Percentiles rank a stretch among this genome's conserved stretches.
Evolutionary conservation across 2,888 invertebrate genomes (phyloP).

Genomic region (Coremacera marginata): DNA sequence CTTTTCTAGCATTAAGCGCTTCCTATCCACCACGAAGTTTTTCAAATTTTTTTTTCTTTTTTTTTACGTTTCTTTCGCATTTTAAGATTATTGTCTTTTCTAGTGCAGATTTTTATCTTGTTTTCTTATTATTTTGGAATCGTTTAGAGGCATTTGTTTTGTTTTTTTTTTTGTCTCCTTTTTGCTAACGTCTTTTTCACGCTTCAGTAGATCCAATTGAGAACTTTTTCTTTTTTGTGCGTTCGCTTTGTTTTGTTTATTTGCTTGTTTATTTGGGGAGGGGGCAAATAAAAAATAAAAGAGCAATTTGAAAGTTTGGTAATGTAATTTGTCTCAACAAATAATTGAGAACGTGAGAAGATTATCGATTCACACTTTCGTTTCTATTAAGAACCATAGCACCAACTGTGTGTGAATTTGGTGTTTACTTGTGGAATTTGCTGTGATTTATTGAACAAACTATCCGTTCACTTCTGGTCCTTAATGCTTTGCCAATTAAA

Average conservation of each 20-base stretch:
- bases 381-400: neutral
- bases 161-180: neutral
- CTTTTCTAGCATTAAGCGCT: no score
- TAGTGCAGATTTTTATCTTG: no score
- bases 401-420: neutral
- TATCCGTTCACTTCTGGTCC: conserved; percentile 3
- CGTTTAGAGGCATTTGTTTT: no score
- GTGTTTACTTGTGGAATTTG: neutral
- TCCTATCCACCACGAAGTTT: no score
- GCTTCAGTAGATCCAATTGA: neutral
- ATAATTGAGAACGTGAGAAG: conserved; percentile 53
- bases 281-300: neutral
- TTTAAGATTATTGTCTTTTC: no score
- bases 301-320: conserved; percentile 43
- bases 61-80: no score
- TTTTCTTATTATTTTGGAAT: no score
- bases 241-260: no score
- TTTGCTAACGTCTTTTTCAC: neutral
- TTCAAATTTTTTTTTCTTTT: no score
- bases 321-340: conserved; percentile 48
- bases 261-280: neutral
- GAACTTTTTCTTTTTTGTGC: neutral
- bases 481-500: neutral
- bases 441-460: neutral
- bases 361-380: conserved; percentile 43